These are phyloP conservation scores for Nasua narica DNA, from an alignment of 2,797 vertebrate genomes.

Conservation along the genomic window DNA sequence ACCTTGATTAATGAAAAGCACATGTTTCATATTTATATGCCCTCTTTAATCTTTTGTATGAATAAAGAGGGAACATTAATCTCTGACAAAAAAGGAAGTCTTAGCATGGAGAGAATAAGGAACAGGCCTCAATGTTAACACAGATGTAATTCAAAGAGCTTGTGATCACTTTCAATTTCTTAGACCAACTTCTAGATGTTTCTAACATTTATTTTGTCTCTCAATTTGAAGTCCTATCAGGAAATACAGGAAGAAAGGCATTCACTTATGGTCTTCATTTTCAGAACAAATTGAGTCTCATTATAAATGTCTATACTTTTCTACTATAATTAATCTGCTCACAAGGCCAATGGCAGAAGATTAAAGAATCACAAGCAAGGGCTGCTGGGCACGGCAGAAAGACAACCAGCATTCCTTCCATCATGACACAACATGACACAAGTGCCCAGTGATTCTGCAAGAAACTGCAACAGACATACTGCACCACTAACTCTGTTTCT, in stretches of 20 bases:
- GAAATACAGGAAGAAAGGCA: slow-evolving; percentile 51
- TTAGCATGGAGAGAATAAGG: not conserved
- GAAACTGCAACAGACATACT: not conserved
- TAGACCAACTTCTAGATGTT: slow-evolving; percentile 19
- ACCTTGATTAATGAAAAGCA: slow-evolving; percentile 60
- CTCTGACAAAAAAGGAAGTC: slow-evolving; percentile 44
- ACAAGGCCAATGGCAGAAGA: slow-evolving; percentile 15
- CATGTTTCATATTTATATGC: slow-evolving; percentile 48
- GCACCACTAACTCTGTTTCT: not conserved
- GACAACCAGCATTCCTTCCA: not conserved
- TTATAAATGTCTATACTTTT: slow-evolving; percentile 40
- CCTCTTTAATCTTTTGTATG: slow-evolving; percentile 51
- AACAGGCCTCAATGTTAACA: not conserved
- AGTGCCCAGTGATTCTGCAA: not conserved
- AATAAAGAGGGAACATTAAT: slow-evolving; percentile 45
- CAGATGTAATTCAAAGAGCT: slow-evolving; percentile 38
- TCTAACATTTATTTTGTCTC: slow-evolving; percentile 44
- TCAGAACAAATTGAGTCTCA: slow-evolving; percentile 55
- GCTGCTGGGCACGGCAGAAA: not conserved
- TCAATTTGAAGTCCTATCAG: slow-evolving; percentile 49
- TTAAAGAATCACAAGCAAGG: not conserved
- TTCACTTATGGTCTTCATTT: slow-evolving; percentile 47
- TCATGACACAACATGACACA: not conserved
- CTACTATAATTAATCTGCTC: slow-evolving; percentile 46
- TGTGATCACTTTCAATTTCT: slow-evolving; percentile 31